These are phyloP conservation scores for Coelogynopora nodosa DNA, from an alignment of 2,888 invertebrate genomes.

Conservation along the genomic window DNA sequence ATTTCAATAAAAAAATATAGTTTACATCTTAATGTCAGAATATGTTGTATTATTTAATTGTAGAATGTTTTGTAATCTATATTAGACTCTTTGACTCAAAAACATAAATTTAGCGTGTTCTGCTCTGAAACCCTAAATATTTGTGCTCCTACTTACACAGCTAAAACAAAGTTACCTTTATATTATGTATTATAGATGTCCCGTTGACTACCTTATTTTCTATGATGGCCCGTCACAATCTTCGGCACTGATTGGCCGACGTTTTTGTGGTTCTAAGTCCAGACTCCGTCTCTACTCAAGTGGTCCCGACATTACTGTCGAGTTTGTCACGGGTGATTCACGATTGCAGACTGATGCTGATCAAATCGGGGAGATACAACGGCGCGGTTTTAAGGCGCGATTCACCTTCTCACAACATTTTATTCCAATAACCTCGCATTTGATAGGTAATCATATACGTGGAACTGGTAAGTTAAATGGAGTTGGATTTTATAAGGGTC, in stretches of 20 bases:
- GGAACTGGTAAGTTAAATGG: slow-evolving; percentile 34
- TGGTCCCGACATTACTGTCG: background rate
- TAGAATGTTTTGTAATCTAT: no score
- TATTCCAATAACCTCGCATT: background rate
- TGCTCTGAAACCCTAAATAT: no score
- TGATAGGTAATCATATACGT: background rate
- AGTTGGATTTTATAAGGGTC: no score
- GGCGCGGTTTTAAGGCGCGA: background rate
- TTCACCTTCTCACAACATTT: slow-evolving; percentile 1
- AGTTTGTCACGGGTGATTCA: slow-evolving; percentile 34
- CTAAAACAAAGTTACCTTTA: no score
- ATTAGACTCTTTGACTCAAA: no score
- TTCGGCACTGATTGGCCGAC: background rate
- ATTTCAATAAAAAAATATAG: no score
- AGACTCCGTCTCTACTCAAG: slow-evolving; percentile 4
- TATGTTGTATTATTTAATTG: no score
- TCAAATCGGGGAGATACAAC: slow-evolving; percentile 11
- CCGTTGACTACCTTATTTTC: slow-evolving; percentile 36
- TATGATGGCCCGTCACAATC: background rate
- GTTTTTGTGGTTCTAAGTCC: slow-evolving; percentile 30
- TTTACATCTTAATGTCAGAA: no score
- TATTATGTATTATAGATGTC: background rate
- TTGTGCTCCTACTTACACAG: no score
- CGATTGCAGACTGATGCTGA: background rate
- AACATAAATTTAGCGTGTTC: no score